These are phyloP conservation scores for Mamestra configurata DNA, from an alignment of 1,140 invertebrate species.

Conservation along the genomic window DNA sequence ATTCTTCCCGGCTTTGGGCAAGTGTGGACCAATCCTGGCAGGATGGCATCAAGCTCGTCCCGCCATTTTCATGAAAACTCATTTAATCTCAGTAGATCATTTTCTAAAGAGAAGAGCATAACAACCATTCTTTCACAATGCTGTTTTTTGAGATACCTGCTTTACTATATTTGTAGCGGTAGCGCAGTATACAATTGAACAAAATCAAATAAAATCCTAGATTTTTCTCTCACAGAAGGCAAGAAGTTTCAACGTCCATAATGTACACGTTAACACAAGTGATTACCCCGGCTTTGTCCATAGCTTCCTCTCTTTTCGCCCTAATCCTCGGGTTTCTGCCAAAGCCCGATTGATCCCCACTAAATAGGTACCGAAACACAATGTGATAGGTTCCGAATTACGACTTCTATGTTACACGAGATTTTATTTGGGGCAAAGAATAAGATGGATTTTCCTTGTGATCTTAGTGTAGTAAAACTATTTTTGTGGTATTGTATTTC, in stretches of 20 bases:
- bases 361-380: constrained; percentile 41
- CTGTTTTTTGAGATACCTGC: no score
- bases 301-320: constrained; percentile 25
- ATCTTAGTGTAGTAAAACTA: not conserved
- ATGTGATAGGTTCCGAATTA: constrained; percentile 22
- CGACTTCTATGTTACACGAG: not conserved
- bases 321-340: constrained; percentile 39
- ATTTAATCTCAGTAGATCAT: no score
- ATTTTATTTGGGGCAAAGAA: not conserved
- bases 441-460: not conserved
- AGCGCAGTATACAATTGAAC: no score
- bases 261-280: constrained; percentile 28
- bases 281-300: constrained; percentile 45
- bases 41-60: no score
- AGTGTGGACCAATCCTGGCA: no score
- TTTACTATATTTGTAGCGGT: no score
- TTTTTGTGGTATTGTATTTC: not conserved
- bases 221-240: not conserved
- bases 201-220: not conserved
- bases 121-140: no score
- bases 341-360: constrained; percentile 37
- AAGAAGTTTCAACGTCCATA: not conserved
- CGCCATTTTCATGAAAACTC: no score
- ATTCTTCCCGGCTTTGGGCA: no score
- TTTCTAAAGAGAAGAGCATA: no score